phyloP scores from a whole-genome alignment of 2,797 vertebrate genomes.

The Urosaurus nigricauda region DNA sequence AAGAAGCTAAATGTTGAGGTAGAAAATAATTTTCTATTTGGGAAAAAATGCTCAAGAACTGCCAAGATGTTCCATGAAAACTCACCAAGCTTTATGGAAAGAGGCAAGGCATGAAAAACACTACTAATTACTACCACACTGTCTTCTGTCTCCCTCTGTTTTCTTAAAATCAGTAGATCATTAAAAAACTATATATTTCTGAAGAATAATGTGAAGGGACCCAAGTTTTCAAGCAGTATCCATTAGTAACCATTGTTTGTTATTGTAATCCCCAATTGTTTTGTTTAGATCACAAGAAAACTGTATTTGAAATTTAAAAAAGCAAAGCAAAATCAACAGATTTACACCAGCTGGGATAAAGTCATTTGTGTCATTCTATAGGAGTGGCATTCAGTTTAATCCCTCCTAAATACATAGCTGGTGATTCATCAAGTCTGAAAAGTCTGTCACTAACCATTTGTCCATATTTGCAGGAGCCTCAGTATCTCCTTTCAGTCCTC shows the following conservation, averaged over 20 bases:
- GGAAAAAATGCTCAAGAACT: neutral
- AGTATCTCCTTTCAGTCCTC: neutral
- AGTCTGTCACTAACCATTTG: neutral
- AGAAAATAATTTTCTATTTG: neutral
- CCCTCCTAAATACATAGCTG: neutral
- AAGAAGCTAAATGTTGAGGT: neutral
- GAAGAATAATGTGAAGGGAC: no score
- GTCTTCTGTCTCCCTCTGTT: neutral
- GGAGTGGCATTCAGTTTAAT: neutral
- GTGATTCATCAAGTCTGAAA: neutral
- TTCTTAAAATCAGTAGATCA: neutral
- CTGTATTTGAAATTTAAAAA: no score
- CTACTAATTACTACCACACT: no score
- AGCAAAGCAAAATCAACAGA: no score
- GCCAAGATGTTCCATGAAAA: neutral
- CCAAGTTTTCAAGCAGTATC: no score
- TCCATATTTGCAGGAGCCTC: neutral
- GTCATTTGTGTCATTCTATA: neutral
- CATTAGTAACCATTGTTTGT: no score
- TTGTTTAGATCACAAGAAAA: no score
- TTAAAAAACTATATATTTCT: neutral
- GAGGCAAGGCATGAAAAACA: neutral
- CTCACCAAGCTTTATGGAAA: no score
- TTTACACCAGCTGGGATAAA: neutral
- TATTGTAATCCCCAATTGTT: no score